These are phyloP conservation scores for Octomys mimax DNA, from an alignment of 2,797 vertebrate species.

Conservation along the genomic window DNA sequence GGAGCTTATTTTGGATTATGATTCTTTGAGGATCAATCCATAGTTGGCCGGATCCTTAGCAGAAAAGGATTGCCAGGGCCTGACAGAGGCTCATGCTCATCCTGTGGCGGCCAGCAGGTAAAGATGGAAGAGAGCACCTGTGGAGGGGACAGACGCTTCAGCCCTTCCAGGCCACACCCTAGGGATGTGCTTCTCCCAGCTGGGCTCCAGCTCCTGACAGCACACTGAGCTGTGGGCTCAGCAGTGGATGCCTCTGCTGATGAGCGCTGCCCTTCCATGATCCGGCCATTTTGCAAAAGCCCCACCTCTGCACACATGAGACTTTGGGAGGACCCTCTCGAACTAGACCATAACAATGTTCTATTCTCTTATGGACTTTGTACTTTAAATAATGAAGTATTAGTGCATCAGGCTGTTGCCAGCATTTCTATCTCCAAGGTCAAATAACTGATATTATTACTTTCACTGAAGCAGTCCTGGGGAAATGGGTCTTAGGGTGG, in stretches of 20 bases:
- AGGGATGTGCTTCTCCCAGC: neutral
- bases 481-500: neutral
- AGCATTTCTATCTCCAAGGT: neutral
- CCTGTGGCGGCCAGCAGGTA: neutral
- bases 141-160: neutral
- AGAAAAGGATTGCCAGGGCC: neutral
- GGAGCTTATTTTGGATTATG: neutral
- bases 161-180: neutral
- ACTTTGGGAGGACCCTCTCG: neutral
- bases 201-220: neutral
- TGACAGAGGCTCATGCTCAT: neutral
- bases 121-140: neutral
- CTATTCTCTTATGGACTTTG: neutral
- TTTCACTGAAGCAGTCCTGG: constrained; percentile 31
- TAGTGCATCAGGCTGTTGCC: neutral
- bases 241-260: neutral
- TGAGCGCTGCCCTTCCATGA: neutral
- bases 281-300: neutral
- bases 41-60: neutral
- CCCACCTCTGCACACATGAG: neutral
- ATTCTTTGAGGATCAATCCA: neutral
- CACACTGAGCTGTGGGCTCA: neutral
- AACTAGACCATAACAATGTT: neutral
- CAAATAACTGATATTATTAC: constrained; percentile 28
- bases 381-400: constrained; percentile 46